Base-by-base conservation (phyloP, 2,888 invertebrate genomes). In the Heliconius cydno region DNA sequence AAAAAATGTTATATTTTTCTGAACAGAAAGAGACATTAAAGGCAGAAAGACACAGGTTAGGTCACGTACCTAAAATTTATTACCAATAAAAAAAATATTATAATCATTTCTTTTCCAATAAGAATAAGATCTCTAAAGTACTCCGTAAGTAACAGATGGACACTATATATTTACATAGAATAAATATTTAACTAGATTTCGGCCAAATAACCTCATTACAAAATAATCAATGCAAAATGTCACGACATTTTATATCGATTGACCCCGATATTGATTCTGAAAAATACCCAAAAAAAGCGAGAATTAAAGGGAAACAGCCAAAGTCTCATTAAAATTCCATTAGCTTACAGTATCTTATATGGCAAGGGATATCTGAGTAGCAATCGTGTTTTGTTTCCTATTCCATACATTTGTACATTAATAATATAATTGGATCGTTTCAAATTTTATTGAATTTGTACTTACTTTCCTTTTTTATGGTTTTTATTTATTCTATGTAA, bases 281-380 rank as follows among this genome's bases (percentile, higher is more conserved):
- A 60, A 74, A 74, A 74, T 74, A 25, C 10, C 25, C 25, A 15
- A 60, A 63, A 28, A 34, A 38, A 9, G 60, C 15, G 60, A 63
- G 19, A 74, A 34, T 74, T 74, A 81, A 76, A 78, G 88, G 84
- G 86, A 87, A 88, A 91, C 87, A 89, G 88, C 86, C 78, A 91
- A 92, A 88, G 91, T 89, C 92, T 92, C 92, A 92, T 92, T 92
- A 92, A 92, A 92, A 92, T 92, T 92, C 92, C 92, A 92, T 92
- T 92, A 92, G 88, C 87, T 70, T 74, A 78, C 77, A 57, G 60
- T 41, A 60, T 72, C 60, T 78, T 75, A 75, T 79, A 81, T 77
- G 71, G 68, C 65, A 67, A 79, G 70, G 66, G 70, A 81, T 74
- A 79, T 81, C 70, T 76, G 76, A 68, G 75, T 66, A 68, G 46